Base-by-base conservation (phyloP, 2,797 vertebrate genomes). In the Phyllotis vaccarum region DNA sequence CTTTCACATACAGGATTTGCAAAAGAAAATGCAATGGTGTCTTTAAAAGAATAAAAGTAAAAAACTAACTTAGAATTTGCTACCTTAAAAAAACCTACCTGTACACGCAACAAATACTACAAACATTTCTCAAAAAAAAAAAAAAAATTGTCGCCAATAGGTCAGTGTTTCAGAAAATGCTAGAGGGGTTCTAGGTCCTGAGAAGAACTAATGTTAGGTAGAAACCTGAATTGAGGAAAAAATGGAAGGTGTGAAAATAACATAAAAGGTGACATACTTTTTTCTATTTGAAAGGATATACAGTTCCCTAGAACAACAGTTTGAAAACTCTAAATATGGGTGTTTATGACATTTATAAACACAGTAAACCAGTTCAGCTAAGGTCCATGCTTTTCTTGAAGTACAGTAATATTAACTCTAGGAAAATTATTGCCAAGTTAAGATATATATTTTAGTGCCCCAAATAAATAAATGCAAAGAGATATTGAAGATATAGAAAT, bases 41-140 rank as follows among this genome's bases (percentile, higher is more conserved):
- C 19, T 76, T 93, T 86, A 93, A 90, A 96, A 40, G 19, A 89
- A 7, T 66, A 27, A 93, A 88, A 86, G 40, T 60, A 91, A 78
- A 56, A 9, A 64, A 37, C 31, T 68, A 94, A 64, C 74, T 10
- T 43, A 94, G 16, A 93, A 82, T 43, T 89, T 24, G 2, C 13
- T 66, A n/a, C 68, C 27, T 70, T 70, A 60, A 66, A 81, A 56
- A 72, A 89, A 92, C 88, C 11, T 56, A 87, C 22, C 34, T 87
- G 0, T 60, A 46, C 0, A 22, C 22, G 49, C 31, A 94, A 78
- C 68, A 43, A 19, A 78, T 70, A 75, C n/a, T 85, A 90, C n/a
- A 81, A 27, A 60, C 16, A 40, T 72, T 91, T 82, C 70, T 90
- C 56, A 60, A 64, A 54, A 31, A 82, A 89, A 85, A 90, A 29